phyloP scores from a whole-genome alignment of 2,113 vertebrate genomes.

The Jacana jacana region DNA sequence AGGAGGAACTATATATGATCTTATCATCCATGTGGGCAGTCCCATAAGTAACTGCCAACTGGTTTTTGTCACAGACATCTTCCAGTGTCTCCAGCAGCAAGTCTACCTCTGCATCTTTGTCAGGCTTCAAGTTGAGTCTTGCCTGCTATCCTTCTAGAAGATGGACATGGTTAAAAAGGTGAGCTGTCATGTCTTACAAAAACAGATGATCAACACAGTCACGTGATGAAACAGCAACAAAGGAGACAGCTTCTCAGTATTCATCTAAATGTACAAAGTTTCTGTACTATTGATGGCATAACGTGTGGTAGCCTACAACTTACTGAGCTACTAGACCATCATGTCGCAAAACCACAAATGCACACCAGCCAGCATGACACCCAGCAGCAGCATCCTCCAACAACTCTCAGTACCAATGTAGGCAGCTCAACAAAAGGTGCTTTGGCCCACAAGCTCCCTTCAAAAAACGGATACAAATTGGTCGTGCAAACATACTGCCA shows the following conservation, averaged over 20 bases:
- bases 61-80: neutral
- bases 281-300: neutral
- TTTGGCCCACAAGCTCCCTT: neutral
- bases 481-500: fast-evolving
- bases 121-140: neutral
- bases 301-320: neutral
- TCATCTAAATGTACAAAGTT: neutral
- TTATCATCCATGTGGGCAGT: neutral
- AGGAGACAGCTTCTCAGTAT: neutral
- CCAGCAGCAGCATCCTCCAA: neutral
- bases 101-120: neutral
- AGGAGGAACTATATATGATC: neutral
- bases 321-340: neutral
- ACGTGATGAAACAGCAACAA: neutral
- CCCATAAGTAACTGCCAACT: neutral
- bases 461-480: neutral
- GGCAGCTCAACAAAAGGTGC: neutral
- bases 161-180: neutral
- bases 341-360: neutral
- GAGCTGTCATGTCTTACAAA: neutral
- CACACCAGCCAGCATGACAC: neutral
- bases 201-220: neutral
- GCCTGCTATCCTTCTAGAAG: neutral
- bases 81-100: neutral
- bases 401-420: neutral